A percentile compares a stretch with the other conserved stretches of the same genome.
phyloP scores from a whole-genome alignment of 2,797 vertebrate species.

The Strix occidentalis region DNA sequence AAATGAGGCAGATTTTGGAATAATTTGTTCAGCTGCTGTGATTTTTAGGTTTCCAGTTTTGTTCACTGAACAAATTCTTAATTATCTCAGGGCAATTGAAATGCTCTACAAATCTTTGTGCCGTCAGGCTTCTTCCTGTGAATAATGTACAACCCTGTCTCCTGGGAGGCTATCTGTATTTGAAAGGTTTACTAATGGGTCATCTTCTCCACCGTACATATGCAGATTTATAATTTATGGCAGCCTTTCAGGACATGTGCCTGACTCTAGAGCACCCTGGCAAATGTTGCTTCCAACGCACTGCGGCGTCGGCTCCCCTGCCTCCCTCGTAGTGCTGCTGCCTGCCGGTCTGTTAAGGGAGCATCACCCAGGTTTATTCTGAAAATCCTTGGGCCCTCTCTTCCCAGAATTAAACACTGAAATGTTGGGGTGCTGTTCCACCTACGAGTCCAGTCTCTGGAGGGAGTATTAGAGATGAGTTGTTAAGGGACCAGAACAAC shows the following conservation, averaged over 20 bases:
- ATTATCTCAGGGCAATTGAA: conserved; percentile 62
- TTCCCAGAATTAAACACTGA: not conserved
- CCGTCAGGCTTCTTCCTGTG: conserved; percentile 60
- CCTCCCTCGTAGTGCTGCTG: rapidly evolving
- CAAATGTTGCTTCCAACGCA: not conserved
- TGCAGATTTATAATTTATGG: conserved; percentile 7
- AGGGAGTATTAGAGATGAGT: not conserved
- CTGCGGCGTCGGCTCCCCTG: not conserved
- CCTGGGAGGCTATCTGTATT: conserved; percentile 36
- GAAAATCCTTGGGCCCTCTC: not conserved
- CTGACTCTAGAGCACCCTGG: not conserved
- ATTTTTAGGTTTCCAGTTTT: conserved; percentile 69
- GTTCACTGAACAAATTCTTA: conserved; percentile 72
- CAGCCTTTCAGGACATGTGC: not conserved
- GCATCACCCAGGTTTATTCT: not conserved
- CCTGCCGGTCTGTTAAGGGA: rapidly evolving
- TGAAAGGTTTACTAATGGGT: conserved; percentile 55
- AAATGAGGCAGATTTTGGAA: conserved; percentile 56
- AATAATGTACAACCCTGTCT: conserved; percentile 51
- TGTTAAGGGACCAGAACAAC: not conserved
- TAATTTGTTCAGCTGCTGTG: conserved; percentile 62
- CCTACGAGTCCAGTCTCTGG: not conserved
- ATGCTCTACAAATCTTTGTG: conserved; percentile 59
- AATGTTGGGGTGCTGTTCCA: not conserved
- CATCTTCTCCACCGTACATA: not conserved